A percentile compares a stretch with the other conserved stretches of the same genome.
These are phyloP conservation scores for Cephalopterus ornatus DNA, from an alignment of 2,113 vertebrate species.

Conservation along the genomic window DNA sequence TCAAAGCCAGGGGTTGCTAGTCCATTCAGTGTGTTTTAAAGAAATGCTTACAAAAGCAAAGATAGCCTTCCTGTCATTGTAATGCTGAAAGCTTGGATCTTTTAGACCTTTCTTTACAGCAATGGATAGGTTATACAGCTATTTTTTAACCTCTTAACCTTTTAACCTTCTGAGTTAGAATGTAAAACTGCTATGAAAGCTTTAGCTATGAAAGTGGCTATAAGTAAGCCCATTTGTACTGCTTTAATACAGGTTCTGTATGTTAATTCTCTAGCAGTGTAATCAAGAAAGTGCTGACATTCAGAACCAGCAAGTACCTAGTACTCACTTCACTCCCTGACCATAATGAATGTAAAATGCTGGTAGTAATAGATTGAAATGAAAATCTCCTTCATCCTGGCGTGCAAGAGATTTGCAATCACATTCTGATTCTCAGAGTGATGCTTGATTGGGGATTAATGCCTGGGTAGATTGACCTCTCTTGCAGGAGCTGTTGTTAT, in stretches of 20 bases:
- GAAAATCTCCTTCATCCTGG: slow-evolving; percentile 65
- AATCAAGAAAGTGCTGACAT: slow-evolving; percentile 51
- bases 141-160: not conserved
- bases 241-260: not conserved
- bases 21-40: not conserved
- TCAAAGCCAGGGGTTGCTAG: not conserved
- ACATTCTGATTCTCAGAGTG: slow-evolving; percentile 73
- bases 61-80: not conserved
- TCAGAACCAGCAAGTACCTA: slow-evolving; percentile 34
- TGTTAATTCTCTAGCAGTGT: slow-evolving; percentile 31
- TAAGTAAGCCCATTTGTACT: not conserved
- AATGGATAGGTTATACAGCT: not conserved
- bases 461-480: slow-evolving; percentile 67
- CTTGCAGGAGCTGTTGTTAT: slow-evolving; percentile 66
- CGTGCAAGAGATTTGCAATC: slow-evolving; percentile 67
- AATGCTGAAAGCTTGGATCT: not conserved
- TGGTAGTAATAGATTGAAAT: slow-evolving; percentile 53
- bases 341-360: slow-evolving; percentile 64
- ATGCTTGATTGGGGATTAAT: slow-evolving; percentile 71
- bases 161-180: not conserved
- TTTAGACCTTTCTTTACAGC: slow-evolving; percentile 1
- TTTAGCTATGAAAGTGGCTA: not conserved
- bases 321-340: slow-evolving; percentile 33
- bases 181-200: not conserved
- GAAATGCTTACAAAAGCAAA: slow-evolving; percentile 5